phyloP scores from a whole-genome alignment of 2,888 invertebrate species.

The Eretmocerus hayati region DNA sequence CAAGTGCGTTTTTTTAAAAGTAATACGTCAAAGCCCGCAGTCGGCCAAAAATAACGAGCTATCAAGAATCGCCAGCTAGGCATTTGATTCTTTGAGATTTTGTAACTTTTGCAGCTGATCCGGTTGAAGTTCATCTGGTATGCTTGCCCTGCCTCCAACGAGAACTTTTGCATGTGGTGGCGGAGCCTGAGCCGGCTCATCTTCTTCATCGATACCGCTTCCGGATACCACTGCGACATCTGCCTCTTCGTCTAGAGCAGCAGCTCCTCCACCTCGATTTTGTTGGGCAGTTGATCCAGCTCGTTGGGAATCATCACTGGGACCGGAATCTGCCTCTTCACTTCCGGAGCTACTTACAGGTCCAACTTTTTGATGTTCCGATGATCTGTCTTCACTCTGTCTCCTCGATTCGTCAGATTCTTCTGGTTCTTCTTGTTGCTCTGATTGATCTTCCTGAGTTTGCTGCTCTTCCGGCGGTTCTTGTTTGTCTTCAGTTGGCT shows the following conservation, averaged over 20 bases:
- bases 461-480: constrained; percentile 24
- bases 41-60: too few relatives aligned
- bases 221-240: constrained; percentile 4
- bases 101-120: constrained; percentile 82
- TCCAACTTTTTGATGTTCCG: constrained; percentile 46
- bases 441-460: constrained; percentile 13
- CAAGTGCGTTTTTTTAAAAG: too few relatives aligned
- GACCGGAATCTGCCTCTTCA: constrained; percentile 61
- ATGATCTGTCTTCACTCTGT: constrained; percentile 31
- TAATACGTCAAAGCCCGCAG: too few relatives aligned
- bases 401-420: constrained; percentile 27
- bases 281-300: constrained; percentile 27
- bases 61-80: too few relatives aligned
- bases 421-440: constrained; percentile 22
- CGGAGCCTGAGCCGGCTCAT: constrained; percentile 31
- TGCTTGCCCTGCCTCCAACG: constrained; percentile 72
- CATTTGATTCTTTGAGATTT: constrained; percentile 85
- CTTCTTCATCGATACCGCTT: constrained; percentile 17
- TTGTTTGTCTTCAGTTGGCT: constrained; percentile 17
- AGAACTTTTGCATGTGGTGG: constrained; percentile 47
- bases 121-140: constrained; percentile 83
- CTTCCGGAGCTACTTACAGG: constrained; percentile 61
- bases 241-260: constrained; percentile 26
- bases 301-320: constrained; percentile 58
- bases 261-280: not conserved